phyloP scores from a whole-genome alignment of 2,888 invertebrate genomes.

The Sinotaia quadrata region DNA sequence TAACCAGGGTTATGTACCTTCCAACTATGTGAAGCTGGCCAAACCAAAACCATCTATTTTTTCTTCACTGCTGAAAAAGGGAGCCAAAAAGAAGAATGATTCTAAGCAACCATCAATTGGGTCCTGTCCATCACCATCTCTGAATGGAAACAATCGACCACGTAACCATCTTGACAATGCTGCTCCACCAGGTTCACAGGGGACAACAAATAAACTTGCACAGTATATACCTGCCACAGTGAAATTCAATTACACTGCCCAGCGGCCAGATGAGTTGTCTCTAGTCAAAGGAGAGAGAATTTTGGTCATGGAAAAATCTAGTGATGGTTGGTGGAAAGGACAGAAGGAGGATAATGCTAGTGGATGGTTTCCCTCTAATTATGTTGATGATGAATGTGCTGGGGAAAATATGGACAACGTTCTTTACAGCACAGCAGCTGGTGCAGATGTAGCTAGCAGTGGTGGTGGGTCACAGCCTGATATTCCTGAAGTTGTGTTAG shows the following conservation, averaged over 20 bases:
- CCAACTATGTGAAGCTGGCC: conserved; percentile 98
- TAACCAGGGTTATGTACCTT: conserved; percentile 92
- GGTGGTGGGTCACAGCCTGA: conserved; percentile 30
- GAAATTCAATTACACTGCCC: conserved; percentile 87
- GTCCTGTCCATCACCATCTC: conserved; percentile 30
- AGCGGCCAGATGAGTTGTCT: conserved; percentile 95
- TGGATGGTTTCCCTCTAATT: conserved; percentile 99
- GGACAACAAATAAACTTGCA: conserved; percentile 30
- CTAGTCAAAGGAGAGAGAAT: conserved; percentile 95
- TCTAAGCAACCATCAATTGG: conserved; percentile 15
- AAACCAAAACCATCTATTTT: conserved; percentile 68
- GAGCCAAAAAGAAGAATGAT: conserved; percentile 51
- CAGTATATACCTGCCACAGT: conserved; percentile 77
- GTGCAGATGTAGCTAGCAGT: conserved; percentile 39
- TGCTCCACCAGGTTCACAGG: conserved; percentile 29
- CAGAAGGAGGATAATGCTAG: conserved; percentile 72
- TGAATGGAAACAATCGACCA: conserved; percentile 35
- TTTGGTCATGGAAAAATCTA: conserved; percentile 94
- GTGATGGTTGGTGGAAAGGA: conserved; percentile 99
- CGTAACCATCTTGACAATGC: conserved; percentile 13
- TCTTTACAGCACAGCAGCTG: conserved; percentile 60
- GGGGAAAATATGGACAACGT: conserved; percentile 9
- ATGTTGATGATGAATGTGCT: conserved; percentile 77
- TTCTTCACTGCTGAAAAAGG: conserved; percentile 66
- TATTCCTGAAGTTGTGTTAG: conserved; percentile 90